phyloP scores from a whole-genome alignment of 2,113 vertebrate species.

The Sterrhoptilus dennistouni region DNA sequence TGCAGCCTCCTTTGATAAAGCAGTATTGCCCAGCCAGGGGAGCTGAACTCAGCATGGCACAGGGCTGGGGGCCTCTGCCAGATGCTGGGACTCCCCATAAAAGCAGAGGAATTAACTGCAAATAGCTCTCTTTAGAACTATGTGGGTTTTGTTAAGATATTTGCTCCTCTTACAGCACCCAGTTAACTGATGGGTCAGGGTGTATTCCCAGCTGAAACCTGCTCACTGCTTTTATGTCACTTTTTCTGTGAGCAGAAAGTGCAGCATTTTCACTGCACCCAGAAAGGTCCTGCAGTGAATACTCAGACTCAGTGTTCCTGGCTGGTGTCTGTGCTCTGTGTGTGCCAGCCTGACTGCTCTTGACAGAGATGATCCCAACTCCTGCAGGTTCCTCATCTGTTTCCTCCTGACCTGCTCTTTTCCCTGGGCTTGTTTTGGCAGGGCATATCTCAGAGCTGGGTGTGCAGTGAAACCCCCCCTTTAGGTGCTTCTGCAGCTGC shows the following conservation, averaged over 20 bases:
- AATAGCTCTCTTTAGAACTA: neutral
- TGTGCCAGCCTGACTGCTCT: neutral
- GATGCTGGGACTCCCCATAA: neutral
- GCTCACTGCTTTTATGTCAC: neutral
- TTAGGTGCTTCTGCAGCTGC: neutral
- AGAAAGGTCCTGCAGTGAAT: neutral
- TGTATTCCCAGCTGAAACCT: neutral
- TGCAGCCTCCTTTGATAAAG: neutral
- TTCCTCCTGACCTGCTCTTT: neutral
- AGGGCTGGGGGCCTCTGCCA: neutral
- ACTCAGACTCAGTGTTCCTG: rapidly evolving
- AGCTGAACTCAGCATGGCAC: neutral
- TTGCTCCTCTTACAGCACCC: neutral
- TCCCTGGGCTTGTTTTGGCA: rapidly evolving
- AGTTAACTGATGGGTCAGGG: neutral
- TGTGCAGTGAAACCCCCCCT: neutral
- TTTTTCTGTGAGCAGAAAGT: neutral
- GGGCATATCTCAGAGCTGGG: neutral
- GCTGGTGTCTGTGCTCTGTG: neutral
- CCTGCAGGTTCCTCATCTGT: neutral
- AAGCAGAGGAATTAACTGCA: neutral
- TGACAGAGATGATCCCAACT: neutral
- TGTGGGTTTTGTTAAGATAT: rapidly evolving
- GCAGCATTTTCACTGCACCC: neutral
- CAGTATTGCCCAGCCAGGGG: neutral